Percentiles rank a stretch among this genome's conserved stretches.
phyloP scores from a whole-genome alignment of 2,797 vertebrate species.

The Oophaga sylvatica region DNA sequence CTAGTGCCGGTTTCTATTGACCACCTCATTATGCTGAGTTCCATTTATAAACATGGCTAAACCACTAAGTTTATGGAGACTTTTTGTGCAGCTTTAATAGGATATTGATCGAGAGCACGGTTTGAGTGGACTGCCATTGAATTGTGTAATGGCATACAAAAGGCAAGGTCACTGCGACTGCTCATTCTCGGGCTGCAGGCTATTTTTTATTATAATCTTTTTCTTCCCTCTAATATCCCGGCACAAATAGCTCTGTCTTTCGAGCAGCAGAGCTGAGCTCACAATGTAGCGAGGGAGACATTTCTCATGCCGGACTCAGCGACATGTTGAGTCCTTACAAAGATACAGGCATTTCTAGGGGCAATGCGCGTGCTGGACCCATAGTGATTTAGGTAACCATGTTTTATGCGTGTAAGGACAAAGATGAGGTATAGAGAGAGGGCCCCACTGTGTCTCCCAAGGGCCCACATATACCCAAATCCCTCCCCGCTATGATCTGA shows the following conservation, averaged over 20 bases:
- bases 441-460: not conserved
- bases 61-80: conserved; percentile 89
- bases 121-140: conserved; percentile 93
- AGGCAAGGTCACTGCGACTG: conserved; percentile 89
- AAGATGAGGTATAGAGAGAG: not conserved
- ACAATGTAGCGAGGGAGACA: not conserved
- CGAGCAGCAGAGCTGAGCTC: conserved; percentile 14
- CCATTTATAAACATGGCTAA: conserved; percentile 90
- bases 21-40: conserved; percentile 89
- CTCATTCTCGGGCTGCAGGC: conserved; percentile 71
- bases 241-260: conserved; percentile 65
- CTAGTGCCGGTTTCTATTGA: conserved; percentile 81
- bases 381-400: not conserved
- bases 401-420: not conserved
- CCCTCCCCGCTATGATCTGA: not conserved
- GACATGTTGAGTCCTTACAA: not conserved
- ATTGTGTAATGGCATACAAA: conserved; percentile 93
- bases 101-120: conserved; percentile 97
- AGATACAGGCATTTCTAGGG: not conserved
- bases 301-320: not conserved
- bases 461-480: not conserved
- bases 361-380: not conserved
- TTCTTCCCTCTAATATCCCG: conserved; percentile 65
- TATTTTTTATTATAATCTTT: conserved; percentile 77
- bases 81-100: conserved; percentile 92